Base-by-base conservation (phyloP, 2,888 invertebrate genomes). In the Melinaea marsaeus region DNA sequence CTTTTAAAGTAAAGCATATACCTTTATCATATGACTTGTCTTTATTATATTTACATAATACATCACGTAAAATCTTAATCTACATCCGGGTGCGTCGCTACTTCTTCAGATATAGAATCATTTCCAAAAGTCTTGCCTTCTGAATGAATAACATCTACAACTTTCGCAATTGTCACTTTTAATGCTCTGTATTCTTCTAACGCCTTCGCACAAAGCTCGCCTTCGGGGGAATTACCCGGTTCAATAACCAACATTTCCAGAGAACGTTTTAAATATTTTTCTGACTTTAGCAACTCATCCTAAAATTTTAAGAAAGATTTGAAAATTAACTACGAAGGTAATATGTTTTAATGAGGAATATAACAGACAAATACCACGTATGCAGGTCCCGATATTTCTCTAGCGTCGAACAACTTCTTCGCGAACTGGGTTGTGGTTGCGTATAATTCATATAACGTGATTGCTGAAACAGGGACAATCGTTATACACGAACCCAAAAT, bases 371-470 rank as follows among this genome's bases (percentile, higher is more conserved):
- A 46, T 58, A 92, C 88, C 77, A 92, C 82, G 69, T 95, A 92
- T 45, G 86, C 86, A 3, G 88, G 79, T 32, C 88, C 88, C 0
- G 90, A 83, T 51, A 94, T 92, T 77, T 94, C 93, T 3, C 92
- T 91, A 0, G 90, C 86, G 32, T 92, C 92, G 74, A 93, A 94
- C 62, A 92, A 86, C 68, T 93, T 92, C 71, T 94, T 93, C 0
- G 94, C 92, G 45, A 95, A 77, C 71, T 94, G 92, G 3, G 94
- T 92, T 69, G 92, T 87, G 0, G 95, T 93, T 13, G 92, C 92
- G 75, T 95, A 95, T 71, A 95, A 84, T 79, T 96, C 96, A 74
- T 96, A 96, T 48, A 95, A 75, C 9, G 95, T 93, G 60, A 96
- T 93, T 0, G 94, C 95, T 92, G 79, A 64, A 92, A 86, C 42